Evolutionary conservation across 2,113 vertebrate genomes (phyloP).

Genomic region (human): GRCh38 chr14:45679001-45679500

Average conservation of each 20-base stretch:
- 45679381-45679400: conserved; percentile 14
- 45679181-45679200: background rate
- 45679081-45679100: background rate
- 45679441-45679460: conserved; percentile 7
- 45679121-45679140: background rate
- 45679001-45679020: background rate
- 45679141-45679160: background rate
- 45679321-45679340: background rate
- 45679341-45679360: background rate
- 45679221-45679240: background rate
- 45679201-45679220: background rate
- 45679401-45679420: conserved; percentile 8
- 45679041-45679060: background rate
- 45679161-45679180: background rate
- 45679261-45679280: background rate
- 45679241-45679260: background rate
- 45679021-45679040: background rate
- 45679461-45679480: background rate
- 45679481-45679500: background rate
- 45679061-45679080: conserved; percentile 1
- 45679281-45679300: conserved; percentile 24
- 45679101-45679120: background rate
- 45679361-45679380: background rate
- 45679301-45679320: background rate
- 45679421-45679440: background rate